Evolutionary conservation across 2,797 vertebrate species (phyloP), one percentile per base, ranked within the genome.

Genomic region (Girardinus metallicus): DNA sequence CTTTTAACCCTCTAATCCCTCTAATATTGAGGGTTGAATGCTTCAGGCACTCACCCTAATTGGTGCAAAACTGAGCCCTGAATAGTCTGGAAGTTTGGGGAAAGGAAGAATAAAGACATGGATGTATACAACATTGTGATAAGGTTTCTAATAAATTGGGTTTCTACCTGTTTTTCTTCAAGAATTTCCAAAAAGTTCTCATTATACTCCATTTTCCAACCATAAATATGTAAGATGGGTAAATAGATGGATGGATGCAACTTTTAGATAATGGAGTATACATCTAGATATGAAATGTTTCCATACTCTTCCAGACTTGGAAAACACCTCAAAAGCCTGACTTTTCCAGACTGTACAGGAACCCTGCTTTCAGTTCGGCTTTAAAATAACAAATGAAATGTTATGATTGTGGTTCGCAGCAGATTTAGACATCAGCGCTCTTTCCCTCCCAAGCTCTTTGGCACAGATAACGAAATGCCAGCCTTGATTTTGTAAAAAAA

Each of bases 1-100:
- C 93, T 94, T 94, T 92, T 94, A 91, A 93, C 93, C 93, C 88
- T 90, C 86, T 94, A 95, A 94, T 95, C 93, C 93, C 77, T 85
- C 74, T 73, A 80, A 81, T 90, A 85, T 76, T n/a, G 44, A 73
- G 77, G 68, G 81, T 47, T 39, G 81, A 88, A 78, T 64, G 64
- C 80, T 77, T 77, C 80, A 83, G 73, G 76, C 66, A 12, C 49
- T 47, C 79, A 64, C 57, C 39, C 80, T 93, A 92, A 94, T 92
- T 93, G 76, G 66, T 6, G 39, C 79, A 51, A 80, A 81, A 66
- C 73, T 34, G 2, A 79, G 68, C 55, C 75, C 36, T 78, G 53
- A 86, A 78, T 85, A 74, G 70, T 79, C 43, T 55, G 66, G n/a
- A 18, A 68, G 70, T 79, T 78, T 18, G 13, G 11, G 76, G 41